phyloP scores from a whole-genome alignment of 2,797 vertebrate species.

The Fringilla coelebs region DNA sequence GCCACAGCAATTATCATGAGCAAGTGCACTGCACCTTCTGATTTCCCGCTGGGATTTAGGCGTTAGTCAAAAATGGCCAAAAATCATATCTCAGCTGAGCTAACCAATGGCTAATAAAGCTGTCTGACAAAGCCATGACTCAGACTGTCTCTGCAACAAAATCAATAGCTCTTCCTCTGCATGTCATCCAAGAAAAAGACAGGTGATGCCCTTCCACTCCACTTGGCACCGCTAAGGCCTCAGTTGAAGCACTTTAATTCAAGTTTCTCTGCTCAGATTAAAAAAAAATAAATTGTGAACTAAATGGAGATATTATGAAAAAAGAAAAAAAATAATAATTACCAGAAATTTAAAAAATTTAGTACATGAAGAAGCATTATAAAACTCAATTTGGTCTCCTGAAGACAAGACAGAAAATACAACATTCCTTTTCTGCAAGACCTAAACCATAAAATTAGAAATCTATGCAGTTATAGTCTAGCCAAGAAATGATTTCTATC shows the following conservation, averaged over 20 bases:
- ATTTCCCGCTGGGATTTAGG: background rate
- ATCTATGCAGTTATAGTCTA: background rate
- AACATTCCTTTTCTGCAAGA: background rate
- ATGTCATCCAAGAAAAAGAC: background rate
- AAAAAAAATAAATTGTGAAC: background rate
- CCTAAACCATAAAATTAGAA: background rate
- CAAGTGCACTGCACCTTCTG: background rate
- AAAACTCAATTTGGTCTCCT: background rate
- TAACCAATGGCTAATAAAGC: background rate
- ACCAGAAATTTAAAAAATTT: background rate
- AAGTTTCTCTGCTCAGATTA: background rate
- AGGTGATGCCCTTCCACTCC: background rate
- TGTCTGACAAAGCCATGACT: slow-evolving; percentile 9
- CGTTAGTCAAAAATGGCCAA: background rate
- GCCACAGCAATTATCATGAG: background rate
- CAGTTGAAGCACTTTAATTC: background rate
- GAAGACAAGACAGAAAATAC: background rate
- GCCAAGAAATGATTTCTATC: background rate
- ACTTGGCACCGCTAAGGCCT: background rate
- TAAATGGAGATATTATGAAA: background rate
- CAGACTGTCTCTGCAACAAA: slow-evolving; percentile 5
- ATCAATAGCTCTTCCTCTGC: background rate
- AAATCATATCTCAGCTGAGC: background rate
- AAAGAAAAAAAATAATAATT: background rate
- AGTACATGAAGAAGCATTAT: background rate